These are phyloP conservation scores for Caenorhabditis briggsae DNA, from an alignment of 1,140 invertebrate species.

Conservation along the genomic window DNA sequence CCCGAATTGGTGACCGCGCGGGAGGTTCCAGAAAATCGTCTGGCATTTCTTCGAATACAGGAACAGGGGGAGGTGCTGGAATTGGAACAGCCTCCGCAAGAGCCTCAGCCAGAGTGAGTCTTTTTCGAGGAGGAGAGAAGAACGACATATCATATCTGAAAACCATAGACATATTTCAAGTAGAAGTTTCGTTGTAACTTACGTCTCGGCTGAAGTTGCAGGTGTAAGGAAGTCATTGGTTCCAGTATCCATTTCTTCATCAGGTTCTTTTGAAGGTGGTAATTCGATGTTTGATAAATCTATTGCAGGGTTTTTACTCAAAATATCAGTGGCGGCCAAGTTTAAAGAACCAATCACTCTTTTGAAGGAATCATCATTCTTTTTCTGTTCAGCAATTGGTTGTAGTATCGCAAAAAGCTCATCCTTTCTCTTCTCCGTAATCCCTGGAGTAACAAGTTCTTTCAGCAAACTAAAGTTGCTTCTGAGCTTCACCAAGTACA, in stretches of 20 bases:
- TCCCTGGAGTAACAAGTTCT: neutral
- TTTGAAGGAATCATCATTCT: neutral
- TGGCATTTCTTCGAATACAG: neutral
- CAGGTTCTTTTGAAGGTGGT: neutral
- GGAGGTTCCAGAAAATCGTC: conserved; percentile 1
- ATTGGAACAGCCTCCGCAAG: neutral
- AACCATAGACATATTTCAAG: neutral
- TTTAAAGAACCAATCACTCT: conserved; percentile 4
- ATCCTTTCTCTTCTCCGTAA: neutral
- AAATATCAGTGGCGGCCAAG: neutral
- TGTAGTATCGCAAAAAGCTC: neutral
- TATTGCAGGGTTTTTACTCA: neutral
- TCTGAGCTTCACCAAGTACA: conserved; percentile 2
- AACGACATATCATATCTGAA: conserved; percentile 15
- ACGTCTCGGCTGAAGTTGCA: neutral
- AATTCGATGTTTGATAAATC: neutral
- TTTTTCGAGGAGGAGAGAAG: neutral
- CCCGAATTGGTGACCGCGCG: neutral
- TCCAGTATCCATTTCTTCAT: neutral
- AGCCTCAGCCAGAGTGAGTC: neutral
- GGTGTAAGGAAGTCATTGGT: conserved; percentile 7
- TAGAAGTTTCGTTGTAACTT: neutral
- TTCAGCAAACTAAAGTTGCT: neutral
- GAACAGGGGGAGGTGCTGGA: neutral
- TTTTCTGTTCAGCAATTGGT: neutral